Percentiles rank a stretch among this genome's conserved stretches.
phyloP scores from a whole-genome alignment of 1,140 invertebrate species.

The Drosophila seguyi region DNA sequence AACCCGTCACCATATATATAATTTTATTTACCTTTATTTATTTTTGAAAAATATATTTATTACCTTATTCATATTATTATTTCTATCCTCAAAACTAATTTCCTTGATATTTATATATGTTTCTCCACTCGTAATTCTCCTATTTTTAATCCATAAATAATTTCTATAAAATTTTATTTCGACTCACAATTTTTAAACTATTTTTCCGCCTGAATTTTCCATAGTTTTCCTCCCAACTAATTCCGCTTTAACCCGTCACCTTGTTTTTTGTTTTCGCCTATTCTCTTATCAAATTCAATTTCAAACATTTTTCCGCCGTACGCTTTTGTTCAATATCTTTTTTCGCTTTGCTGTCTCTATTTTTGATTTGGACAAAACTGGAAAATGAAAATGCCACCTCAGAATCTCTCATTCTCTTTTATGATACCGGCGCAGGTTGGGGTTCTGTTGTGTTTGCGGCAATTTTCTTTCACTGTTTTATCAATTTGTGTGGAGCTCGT shows the following conservation, averaged over 20 bases:
- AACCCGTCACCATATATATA: no score
- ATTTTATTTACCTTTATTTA: no score
- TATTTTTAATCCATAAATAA: no score
- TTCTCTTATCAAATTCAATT: conserved; percentile 79
- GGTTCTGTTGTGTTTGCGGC: conserved; percentile 48
- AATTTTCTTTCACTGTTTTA: conserved; percentile 81
- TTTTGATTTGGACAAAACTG: conserved; percentile 26
- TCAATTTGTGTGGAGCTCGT: conserved; percentile 81
- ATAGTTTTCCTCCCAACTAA: conserved; percentile 2
- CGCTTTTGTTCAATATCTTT: conserved; percentile 77
- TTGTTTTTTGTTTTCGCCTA: conserved; percentile 38
- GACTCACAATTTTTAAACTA: conserved; percentile 1
- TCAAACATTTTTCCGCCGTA: conserved; percentile 73
- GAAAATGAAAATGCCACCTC: conserved; percentile 16
- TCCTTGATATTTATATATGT: no score
- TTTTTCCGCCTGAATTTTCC: conserved; percentile 10
- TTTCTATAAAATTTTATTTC: no score
- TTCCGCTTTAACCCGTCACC: conserved; percentile 23
- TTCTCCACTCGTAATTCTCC: no score
- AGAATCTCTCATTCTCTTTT: conserved; percentile 40
- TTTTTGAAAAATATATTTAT: no score
- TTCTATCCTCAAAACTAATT: no score
- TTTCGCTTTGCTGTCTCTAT: conserved; percentile 18
- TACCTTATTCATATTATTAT: no score
- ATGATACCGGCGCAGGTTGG: conserved; percentile 13